phyloP scores from a whole-genome alignment of 2,888 invertebrate genomes.

The Chrysodeixis includens region DNA sequence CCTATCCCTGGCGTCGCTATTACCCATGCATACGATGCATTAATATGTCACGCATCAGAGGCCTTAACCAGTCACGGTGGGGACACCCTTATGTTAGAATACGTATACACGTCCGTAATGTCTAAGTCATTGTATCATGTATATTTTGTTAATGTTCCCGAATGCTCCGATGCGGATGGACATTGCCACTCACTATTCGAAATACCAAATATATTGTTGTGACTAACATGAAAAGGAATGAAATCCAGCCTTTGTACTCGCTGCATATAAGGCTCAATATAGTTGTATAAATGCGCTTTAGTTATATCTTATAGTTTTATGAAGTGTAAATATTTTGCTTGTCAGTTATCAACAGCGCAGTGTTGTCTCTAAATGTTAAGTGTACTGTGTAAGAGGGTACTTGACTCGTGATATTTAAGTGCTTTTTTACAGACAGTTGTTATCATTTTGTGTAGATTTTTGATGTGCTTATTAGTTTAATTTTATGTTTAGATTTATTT shows the following conservation, averaged over 20 bases:
- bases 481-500: slow-evolving; percentile 20
- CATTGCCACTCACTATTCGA: slow-evolving; percentile 47
- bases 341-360: slow-evolving; percentile 26
- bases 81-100: slow-evolving; percentile 37
- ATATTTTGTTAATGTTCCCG: slow-evolving; percentile 44
- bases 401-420: slow-evolving; percentile 75
- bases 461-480: slow-evolving; percentile 30
- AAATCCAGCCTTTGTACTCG: slow-evolving; percentile 24
- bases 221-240: slow-evolving; percentile 41
- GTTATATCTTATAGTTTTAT: slow-evolving; percentile 40
- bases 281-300: slow-evolving; percentile 40
- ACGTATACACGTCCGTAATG: slow-evolving; percentile 54
- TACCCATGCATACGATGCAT: slow-evolving; percentile 51
- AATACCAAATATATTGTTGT: slow-evolving; percentile 61
- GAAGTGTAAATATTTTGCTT: slow-evolving; percentile 60
- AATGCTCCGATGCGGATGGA: slow-evolving; percentile 11
- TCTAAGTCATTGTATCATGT: slow-evolving; percentile 63
- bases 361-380: slow-evolving; percentile 49
- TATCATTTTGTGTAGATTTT: slow-evolving; percentile 39
- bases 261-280: slow-evolving; percentile 30
- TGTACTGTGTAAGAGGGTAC: slow-evolving; percentile 71
- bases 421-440: slow-evolving; percentile 67
- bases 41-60: slow-evolving; percentile 40
- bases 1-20: slow-evolving; percentile 24
- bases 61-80: slow-evolving; percentile 47